These are phyloP conservation scores for Potorous gilbertii DNA, from an alignment of 2,797 vertebrate species.

Conservation along the genomic window DNA sequence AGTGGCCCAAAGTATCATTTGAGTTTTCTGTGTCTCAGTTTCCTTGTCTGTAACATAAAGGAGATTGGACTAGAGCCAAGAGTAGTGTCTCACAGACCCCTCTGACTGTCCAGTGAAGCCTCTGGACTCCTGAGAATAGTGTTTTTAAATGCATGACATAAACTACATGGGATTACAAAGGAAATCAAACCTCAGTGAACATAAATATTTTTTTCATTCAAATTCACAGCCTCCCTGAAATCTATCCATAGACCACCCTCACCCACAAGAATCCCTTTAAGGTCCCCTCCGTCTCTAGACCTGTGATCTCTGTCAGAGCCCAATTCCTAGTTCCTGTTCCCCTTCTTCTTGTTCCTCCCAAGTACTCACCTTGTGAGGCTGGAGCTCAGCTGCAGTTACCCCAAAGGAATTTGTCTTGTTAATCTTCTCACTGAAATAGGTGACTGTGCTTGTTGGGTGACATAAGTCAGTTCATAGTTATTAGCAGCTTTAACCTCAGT, in stretches of 20 bases:
- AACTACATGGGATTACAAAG: too few species aligned
- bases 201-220: too few species aligned
- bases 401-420: background rate
- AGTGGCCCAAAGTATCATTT: background rate
- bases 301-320: background rate
- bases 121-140: too few species aligned
- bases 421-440: background rate
- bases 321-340: background rate
- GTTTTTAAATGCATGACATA: too few species aligned
- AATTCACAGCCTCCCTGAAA: too few species aligned
- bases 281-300: too few species aligned
- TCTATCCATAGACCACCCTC: too few species aligned
- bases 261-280: too few species aligned
- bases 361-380: background rate
- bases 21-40: too few species aligned
- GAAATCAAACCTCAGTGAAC: too few species aligned
- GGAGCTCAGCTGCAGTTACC: background rate
- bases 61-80: background rate
- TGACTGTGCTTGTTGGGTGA: background rate
- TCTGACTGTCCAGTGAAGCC: too few species aligned
- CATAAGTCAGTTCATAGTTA: background rate
- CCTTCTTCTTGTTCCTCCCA: background rate
- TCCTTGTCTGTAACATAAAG: too few species aligned
- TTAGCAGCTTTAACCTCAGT: background rate
- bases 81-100: background rate